Percentiles rank a stretch among this genome's conserved stretches.
phyloP scores from a whole-genome alignment of 2,888 invertebrate species.

The Sarcophaga subvicina region DNA sequence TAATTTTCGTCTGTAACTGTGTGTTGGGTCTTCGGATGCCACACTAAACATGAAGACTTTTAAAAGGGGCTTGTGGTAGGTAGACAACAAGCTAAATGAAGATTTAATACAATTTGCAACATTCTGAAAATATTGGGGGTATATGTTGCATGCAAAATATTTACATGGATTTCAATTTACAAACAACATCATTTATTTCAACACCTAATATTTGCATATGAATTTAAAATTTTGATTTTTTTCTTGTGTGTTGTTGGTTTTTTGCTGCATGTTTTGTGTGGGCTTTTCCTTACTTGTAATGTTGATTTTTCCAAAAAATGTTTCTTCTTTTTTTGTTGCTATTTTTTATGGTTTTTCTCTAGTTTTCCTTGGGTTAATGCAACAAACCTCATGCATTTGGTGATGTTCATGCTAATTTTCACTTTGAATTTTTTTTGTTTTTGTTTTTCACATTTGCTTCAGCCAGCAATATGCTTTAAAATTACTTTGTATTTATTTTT shows the following conservation, averaged over 20 bases:
- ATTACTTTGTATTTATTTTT: no score
- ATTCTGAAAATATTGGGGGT: not conserved
- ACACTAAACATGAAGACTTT: not conserved
- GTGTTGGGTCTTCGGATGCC: not conserved
- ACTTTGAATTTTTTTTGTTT: no score
- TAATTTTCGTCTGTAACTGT: not conserved
- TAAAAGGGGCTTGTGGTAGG: not conserved
- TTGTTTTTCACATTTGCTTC: no score
- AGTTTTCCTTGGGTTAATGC: not conserved
- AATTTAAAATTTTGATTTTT: not conserved
- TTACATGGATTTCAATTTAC: not conserved
- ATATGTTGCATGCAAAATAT: not conserved
- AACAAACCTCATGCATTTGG: constrained; percentile 15
- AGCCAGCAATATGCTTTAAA: no score
- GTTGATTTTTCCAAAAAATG: constrained; percentile 20
- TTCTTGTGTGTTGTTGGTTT: not conserved
- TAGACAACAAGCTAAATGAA: constrained; percentile 17
- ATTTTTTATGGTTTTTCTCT: not conserved
- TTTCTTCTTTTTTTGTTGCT: not conserved
- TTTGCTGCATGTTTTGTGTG: constrained; percentile 39
- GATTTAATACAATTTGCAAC: constrained; percentile 6
- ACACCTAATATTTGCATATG: not conserved
- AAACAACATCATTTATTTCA: not conserved
- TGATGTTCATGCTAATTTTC: constrained; percentile 43
- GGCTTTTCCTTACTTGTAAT: constrained; percentile 20